phyloP scores from a whole-genome alignment of 2,113 vertebrate genomes.

The Phocoena sinus region DNA sequence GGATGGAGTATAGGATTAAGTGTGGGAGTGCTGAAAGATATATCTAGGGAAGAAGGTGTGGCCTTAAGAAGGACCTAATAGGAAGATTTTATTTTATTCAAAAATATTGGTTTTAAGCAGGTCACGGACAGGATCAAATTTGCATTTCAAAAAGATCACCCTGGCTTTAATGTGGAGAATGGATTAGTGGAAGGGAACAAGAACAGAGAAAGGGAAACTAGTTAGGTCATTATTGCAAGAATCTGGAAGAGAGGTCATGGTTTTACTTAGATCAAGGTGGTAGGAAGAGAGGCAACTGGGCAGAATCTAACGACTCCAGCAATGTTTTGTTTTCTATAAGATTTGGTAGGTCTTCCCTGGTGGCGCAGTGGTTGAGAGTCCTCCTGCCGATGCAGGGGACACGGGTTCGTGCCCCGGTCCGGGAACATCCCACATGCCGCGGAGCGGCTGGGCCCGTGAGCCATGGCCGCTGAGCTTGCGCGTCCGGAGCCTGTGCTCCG shows the following conservation, averaged over 20 bases:
- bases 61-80: background rate
- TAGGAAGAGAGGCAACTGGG: background rate
- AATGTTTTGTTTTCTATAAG: background rate
- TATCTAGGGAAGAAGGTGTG: background rate
- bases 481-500: no score
- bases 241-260: background rate
- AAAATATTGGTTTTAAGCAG: background rate
- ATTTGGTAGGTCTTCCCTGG: background rate
- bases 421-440: no score
- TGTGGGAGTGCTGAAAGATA: background rate
- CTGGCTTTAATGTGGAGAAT: background rate
- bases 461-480: no score
- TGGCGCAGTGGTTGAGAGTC: no score
- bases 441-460: no score
- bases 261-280: background rate
- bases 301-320: background rate
- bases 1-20: fast-evolving
- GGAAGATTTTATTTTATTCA: background rate
- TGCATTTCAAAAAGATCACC: background rate
- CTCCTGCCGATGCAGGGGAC: no score
- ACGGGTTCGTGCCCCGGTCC: no score
- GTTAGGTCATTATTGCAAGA: background rate
- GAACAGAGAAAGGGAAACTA: background rate
- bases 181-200: background rate
- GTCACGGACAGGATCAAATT: background rate